Percentiles rank a stretch among this genome's conserved stretches.
phyloP scores from a whole-genome alignment of 2,113 vertebrate species.

The Labeo rohita region DNA sequence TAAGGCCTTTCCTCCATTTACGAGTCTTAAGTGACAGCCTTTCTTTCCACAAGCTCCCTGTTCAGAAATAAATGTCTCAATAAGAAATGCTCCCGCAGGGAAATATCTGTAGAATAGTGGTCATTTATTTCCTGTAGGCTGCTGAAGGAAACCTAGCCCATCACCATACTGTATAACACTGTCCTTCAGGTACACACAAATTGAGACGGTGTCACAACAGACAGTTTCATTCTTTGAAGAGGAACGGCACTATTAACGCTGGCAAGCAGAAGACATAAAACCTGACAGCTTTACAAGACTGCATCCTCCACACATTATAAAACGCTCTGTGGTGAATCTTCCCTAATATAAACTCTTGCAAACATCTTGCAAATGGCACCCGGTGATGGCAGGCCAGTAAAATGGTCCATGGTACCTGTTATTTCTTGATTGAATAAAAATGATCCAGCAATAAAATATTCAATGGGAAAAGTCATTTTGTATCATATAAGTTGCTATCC shows the following conservation, averaged over 20 bases:
- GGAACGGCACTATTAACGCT: constrained; percentile 1
- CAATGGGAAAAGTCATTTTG: not conserved
- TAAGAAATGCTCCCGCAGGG: constrained; percentile 32
- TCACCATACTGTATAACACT: constrained; percentile 21
- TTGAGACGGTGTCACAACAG: constrained; percentile 30
- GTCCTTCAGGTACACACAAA: constrained; percentile 36
- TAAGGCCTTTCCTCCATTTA: not conserved
- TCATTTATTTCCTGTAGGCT: constrained; percentile 1
- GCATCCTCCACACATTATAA: not conserved
- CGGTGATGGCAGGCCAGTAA: not conserved
- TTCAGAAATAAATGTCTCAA: constrained; percentile 36
- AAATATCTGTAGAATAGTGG: not conserved
- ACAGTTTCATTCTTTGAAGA: constrained; percentile 17
- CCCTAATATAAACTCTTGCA: not conserved
- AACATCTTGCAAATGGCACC: constrained; percentile 6
- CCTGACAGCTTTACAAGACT: constrained; percentile 22
- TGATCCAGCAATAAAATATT: not conserved
- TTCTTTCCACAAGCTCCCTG: not conserved
- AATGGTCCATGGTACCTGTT: not conserved
- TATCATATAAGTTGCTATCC: not conserved
- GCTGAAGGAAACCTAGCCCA: constrained; percentile 7
- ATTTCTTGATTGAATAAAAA: not conserved
- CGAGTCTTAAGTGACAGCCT: constrained; percentile 7
- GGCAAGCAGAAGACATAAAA: constrained; percentile 26
- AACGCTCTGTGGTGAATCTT: not conserved